Evolutionary conservation across 2,888 invertebrate genomes (phyloP).

Genomic region (Spicauda simplicius): DNA sequence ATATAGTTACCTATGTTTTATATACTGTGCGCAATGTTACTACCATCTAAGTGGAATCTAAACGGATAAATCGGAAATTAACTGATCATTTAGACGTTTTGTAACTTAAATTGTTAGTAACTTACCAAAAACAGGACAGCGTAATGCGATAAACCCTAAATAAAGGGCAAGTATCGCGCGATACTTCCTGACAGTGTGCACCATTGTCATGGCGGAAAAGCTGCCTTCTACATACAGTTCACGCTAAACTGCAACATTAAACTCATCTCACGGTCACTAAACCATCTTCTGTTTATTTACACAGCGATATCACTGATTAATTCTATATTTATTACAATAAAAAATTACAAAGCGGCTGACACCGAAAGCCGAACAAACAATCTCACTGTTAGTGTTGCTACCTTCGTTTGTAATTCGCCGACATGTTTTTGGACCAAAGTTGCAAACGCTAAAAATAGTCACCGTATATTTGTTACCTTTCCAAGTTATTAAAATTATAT

Average conservation of each 20-base stretch:
- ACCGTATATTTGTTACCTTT: too few species aligned
- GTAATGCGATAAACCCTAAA: slow-evolving; percentile 74
- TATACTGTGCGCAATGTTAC: slow-evolving; percentile 27
- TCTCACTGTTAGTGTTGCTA: slow-evolving; percentile 62
- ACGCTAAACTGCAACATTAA: slow-evolving; percentile 58
- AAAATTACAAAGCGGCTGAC: slow-evolving; percentile 79
- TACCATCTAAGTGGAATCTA: slow-evolving; percentile 23
- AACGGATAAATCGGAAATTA: slow-evolving; percentile 22
- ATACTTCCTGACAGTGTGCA: slow-evolving; percentile 69
- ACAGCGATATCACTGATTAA: slow-evolving; percentile 65
- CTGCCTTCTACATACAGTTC: slow-evolving; percentile 67
- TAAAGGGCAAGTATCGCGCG: slow-evolving; percentile 71
- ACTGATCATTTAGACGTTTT: background rate
- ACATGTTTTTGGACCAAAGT: slow-evolving; percentile 2
- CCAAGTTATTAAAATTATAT: too few species aligned
- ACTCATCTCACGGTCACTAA: slow-evolving; percentile 67
- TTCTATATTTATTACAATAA: slow-evolving; percentile 68
- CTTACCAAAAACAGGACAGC: slow-evolving; percentile 75
- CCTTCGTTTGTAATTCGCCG: slow-evolving; percentile 1
- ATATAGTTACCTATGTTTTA: slow-evolving; percentile 28
- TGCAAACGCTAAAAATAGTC: background rate
- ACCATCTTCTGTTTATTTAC: slow-evolving; percentile 71
- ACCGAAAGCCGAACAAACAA: slow-evolving; percentile 84
- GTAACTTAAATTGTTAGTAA: slow-evolving; percentile 43
- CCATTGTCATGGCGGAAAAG: slow-evolving; percentile 82